Conservation (phyloP, 2,888 invertebrate genomes). For the Tipula confusa region DNA sequence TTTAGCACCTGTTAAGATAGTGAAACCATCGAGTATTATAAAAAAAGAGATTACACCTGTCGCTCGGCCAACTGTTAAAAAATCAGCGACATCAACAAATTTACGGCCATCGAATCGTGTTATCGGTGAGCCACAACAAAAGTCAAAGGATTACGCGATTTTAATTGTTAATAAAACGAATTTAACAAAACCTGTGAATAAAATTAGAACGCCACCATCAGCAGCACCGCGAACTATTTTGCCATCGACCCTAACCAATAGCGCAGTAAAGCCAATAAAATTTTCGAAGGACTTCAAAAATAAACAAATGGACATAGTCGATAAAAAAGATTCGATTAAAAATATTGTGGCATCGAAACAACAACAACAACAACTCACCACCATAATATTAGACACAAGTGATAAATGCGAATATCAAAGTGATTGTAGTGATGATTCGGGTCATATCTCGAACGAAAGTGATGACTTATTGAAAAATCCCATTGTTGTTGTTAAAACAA, state of each 20-base stretch:
- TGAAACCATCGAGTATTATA: neutral
- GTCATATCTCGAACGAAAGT: conserved; percentile 73
- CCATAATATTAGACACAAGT: conserved; percentile 32
- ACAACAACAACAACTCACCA: neutral
- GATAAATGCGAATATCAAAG: conserved; percentile 56
- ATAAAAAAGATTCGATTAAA: conserved; percentile 29
- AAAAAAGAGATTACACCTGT: neutral
- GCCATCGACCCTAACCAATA: too few relatives aligned
- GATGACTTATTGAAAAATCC: conserved; percentile 44
- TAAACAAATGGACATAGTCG: conserved; percentile 43
- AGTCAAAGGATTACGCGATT: neutral
- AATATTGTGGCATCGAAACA: conserved; percentile 33
- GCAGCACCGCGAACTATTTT: conserved; percentile 44
- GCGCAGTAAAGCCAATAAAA: conserved; percentile 45
- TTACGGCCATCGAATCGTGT: neutral
- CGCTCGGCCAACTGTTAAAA: neutral
- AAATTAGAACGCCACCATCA: neutral
- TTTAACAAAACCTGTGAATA: neutral
- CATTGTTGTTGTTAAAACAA: neutral
- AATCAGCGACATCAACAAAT: neutral
- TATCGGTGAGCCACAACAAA: neutral
- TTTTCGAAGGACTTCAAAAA: conserved; percentile 37
- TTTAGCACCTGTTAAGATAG: neutral
- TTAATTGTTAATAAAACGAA: conserved; percentile 27
- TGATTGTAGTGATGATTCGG: conserved; percentile 75